Evolutionary conservation across 2,113 vertebrate species (phyloP).

Genomic region (Fulica atra): DNA sequence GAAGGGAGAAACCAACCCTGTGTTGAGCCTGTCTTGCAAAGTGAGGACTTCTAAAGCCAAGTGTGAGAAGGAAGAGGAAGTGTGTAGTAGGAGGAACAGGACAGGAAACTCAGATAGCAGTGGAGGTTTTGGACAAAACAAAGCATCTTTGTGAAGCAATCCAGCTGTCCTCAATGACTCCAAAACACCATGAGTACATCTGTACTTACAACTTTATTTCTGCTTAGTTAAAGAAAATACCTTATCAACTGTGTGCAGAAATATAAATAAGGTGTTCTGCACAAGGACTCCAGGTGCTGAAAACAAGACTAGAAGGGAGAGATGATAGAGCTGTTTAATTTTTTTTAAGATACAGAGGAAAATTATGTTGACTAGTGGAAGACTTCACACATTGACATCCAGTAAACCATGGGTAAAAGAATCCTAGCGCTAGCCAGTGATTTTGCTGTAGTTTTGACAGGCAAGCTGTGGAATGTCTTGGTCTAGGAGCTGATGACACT

Average conservation of each 20-base stretch:
- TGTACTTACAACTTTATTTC: neutral
- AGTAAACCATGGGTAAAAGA: neutral
- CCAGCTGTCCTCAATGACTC: neutral
- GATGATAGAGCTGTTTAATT: neutral
- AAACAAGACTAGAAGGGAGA: neutral
- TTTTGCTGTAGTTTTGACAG: neutral
- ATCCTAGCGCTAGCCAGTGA: neutral
- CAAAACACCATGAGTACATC: neutral
- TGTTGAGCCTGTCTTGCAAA: neutral
- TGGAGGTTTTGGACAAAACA: neutral
- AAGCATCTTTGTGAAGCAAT: neutral
- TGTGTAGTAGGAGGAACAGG: neutral
- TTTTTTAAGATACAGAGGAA: neutral
- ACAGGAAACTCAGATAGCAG: neutral
- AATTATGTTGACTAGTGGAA: neutral
- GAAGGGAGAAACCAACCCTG: neutral
- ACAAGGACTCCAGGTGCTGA: neutral
- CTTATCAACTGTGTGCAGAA: neutral
- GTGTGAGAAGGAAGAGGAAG: neutral
- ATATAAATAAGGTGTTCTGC: neutral
- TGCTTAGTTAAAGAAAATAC: neutral
- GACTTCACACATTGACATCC: neutral
- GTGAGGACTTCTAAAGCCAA: neutral
- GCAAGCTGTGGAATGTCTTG: neutral
- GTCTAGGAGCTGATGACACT: neutral